Evolutionary conservation across 1,140 invertebrate species (phyloP), one percentile per base, ranked within the genome.

Genomic region (Armadillidium nasatum): DNA sequence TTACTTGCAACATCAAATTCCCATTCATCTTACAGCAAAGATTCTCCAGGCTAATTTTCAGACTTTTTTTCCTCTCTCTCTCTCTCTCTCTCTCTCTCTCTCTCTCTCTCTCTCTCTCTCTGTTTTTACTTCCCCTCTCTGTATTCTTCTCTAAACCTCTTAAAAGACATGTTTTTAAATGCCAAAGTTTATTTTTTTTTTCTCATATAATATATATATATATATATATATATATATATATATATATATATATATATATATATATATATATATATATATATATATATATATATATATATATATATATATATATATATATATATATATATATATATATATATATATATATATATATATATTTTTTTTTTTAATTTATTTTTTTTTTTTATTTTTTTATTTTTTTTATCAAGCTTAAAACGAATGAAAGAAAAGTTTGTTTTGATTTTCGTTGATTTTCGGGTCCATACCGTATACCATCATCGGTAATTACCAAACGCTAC

Each of bases 11-110:
- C 50, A 60, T 60, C 50, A 60, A 60, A 60, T 60, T 19, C 50
- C 19, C 50, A 60, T 60, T 60, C 50, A 19, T 60, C 50, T 60
- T 60, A 3, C 19, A 60, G 50, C 2, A 19, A 60, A 60, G 19
- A 60, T 15, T 60, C 50, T 60, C 9, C 11, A 60, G 50, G 50
- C 50, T 19, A 60, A 60, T 60, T 60, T 60, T 60, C 50, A 60
- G 19, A 60, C 50, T 60, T 60, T 60, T 60, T 60, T 60, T 7
- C 7, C 50, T 60, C 50, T 60, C 50, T 60, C 50, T 60, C 50
- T 60, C 50, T 60, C 50, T 60, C 50, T 60, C 50, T 60, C 50
- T 60, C 50, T 60, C 50, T 60, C 50, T 60, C 50, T 60, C 50
- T 60, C 50, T 60, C 50, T 60, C 50, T 60, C 50, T 60, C 50